Evolutionary conservation across 2,888 invertebrate genomes (phyloP).

Genomic region (Hetaerina titia): DNA sequence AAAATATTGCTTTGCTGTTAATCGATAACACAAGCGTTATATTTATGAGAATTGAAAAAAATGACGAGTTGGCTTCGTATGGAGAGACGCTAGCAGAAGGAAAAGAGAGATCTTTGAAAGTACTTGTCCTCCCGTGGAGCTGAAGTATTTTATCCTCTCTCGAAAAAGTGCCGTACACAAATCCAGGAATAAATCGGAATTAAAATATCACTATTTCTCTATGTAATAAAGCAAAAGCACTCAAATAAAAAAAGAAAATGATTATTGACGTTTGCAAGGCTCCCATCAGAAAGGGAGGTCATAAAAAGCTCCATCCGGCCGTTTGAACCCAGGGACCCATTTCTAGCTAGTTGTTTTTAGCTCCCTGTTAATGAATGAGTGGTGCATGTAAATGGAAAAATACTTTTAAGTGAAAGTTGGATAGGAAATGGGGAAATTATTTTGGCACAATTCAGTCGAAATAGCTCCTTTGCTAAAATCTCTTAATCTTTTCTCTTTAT

Average conservation of each 20-base stretch:
- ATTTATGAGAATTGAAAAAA: no score
- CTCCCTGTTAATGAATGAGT: not conserved
- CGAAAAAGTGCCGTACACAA: not conserved
- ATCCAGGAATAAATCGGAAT: not conserved
- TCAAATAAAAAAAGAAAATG: not conserved
- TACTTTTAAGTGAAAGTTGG: not conserved
- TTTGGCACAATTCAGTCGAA: not conserved
- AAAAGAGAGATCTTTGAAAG: no score
- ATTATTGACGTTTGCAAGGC: not conserved
- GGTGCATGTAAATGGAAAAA: not conserved
- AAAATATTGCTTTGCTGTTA: no score
- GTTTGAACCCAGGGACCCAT: not conserved
- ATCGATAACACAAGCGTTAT: no score
- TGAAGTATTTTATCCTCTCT: not conserved
- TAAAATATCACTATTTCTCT: not conserved
- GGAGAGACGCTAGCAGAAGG: no score
- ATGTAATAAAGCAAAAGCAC: not conserved
- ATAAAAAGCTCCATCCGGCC: not conserved
- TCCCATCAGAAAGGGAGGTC: not conserved
- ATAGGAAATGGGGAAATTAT: no score
- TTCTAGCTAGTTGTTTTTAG: not conserved
- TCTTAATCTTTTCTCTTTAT: not conserved
- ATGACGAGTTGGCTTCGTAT: no score
- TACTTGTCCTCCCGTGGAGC: not conserved
- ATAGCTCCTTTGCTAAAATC: not conserved